phyloP scores from a whole-genome alignment of 2,888 invertebrate species.

The Chaitophorus viminalis region DNA sequence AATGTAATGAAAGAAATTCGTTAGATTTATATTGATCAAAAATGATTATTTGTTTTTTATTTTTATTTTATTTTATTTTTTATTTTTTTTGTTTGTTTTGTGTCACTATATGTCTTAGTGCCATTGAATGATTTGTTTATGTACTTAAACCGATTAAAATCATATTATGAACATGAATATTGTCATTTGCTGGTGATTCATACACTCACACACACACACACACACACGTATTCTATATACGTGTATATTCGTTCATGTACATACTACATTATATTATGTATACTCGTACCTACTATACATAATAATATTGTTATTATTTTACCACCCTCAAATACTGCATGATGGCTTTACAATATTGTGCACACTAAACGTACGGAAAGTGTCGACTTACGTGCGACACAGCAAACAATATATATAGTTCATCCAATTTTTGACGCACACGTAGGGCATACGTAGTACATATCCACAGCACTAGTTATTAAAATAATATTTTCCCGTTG shows the following conservation, averaged over 20 bases:
- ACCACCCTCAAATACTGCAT: not conserved
- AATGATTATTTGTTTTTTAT: conserved; percentile 28
- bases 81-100: conserved; percentile 15
- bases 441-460: too few relatives aligned
- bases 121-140: conserved; percentile 40
- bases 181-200: not conserved
- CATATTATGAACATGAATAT: conserved; percentile 26
- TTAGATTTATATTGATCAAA: conserved; percentile 47
- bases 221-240: not conserved
- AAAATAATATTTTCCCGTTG: too few relatives aligned
- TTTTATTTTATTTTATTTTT: too few relatives aligned
- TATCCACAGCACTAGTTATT: too few relatives aligned
- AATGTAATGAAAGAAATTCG: conserved; percentile 25
- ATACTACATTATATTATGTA: not conserved
- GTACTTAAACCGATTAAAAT: conserved; percentile 31
- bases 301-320: not conserved
- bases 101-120: conserved; percentile 37
- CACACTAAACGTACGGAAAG: not conserved
- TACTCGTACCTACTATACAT: not conserved
- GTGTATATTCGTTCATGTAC: not conserved
- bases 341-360: not conserved
- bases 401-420: not conserved
- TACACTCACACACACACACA: not conserved
- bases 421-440: too few relatives aligned
- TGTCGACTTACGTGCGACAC: not conserved